Conservation (phyloP, 2,888 invertebrate species). For the Pandemis heparana region DNA sequence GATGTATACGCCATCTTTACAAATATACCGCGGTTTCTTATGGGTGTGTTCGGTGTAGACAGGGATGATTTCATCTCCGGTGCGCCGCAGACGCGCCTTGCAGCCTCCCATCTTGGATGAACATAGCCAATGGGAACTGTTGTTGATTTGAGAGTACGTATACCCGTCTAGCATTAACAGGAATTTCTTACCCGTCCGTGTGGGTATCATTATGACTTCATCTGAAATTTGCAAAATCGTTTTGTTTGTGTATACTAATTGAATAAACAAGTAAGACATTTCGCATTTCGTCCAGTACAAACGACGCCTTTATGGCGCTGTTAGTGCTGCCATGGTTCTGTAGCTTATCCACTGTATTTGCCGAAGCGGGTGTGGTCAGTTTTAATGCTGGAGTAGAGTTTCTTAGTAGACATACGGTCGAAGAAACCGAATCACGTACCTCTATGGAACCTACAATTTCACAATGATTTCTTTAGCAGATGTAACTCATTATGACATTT, state of each 20-base stretch:
- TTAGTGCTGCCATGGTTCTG: too few relatives aligned
- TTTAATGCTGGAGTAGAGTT: too few relatives aligned
- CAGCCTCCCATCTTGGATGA: constrained; percentile 57
- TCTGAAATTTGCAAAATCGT: constrained; percentile 12
- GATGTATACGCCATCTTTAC: constrained; percentile 47
- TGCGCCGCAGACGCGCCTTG: constrained; percentile 48
- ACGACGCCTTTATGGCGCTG: too few relatives aligned
- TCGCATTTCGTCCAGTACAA: too few relatives aligned
- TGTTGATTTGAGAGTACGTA: constrained; percentile 60
- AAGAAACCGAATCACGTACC: too few relatives aligned
- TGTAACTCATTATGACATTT: too few relatives aligned
- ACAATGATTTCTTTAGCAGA: too few relatives aligned
- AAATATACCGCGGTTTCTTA: constrained; percentile 50
- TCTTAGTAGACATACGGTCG: too few relatives aligned
- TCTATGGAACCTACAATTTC: too few relatives aligned
- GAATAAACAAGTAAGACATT: too few relatives aligned
- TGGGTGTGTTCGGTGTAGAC: constrained; percentile 51
- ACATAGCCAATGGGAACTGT: constrained; percentile 57
- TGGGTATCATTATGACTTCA: constrained; percentile 54
- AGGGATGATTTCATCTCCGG: constrained; percentile 45
- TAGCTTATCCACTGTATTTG: too few relatives aligned
- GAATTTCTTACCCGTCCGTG: constrained; percentile 58
- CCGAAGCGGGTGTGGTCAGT: too few relatives aligned
- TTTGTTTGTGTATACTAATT: not conserved
- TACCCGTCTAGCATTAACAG: constrained; percentile 58